A percentile compares a stretch with the other conserved stretches of the same genome.
phyloP scores from a whole-genome alignment of 1,140 invertebrate genomes.

The Scaptodrosophila lebanonensis region DNA sequence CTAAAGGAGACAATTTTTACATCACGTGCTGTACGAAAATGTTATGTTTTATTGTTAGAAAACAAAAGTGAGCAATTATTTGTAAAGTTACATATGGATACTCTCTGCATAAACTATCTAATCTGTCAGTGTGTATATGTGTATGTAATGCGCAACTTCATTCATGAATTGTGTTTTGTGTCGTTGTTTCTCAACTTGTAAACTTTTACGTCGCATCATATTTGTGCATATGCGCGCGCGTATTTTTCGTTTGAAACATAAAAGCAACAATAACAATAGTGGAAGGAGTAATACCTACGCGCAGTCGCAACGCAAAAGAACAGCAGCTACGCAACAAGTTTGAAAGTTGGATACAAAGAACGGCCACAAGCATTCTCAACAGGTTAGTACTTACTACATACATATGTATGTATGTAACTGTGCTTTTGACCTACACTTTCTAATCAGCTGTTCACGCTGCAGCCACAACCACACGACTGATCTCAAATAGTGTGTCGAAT shows the following conservation, averaged over 20 bases:
- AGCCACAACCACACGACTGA: too few relatives aligned
- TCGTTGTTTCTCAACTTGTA: slow-evolving; percentile 9
- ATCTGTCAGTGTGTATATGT: not conserved
- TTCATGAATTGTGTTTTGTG: slow-evolving; percentile 45
- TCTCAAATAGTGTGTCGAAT: too few relatives aligned
- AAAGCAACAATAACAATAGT: slow-evolving; percentile 2
- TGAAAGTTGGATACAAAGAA: not conserved
- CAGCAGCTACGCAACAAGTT: slow-evolving; percentile 9
- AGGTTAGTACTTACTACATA: too few relatives aligned
- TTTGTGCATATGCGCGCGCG: slow-evolving; percentile 17
- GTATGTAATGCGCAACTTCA: slow-evolving; percentile 25
- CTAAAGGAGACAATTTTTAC: too few relatives aligned
- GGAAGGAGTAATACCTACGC: slow-evolving; percentile 3
- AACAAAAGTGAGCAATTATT: not conserved
- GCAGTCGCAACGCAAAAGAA: slow-evolving; percentile 2
- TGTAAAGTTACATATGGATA: too few relatives aligned
- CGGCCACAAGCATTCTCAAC: too few relatives aligned
- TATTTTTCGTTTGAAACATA: slow-evolving; percentile 6
- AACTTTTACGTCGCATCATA: slow-evolving; percentile 9
- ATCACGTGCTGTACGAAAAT: too few relatives aligned
- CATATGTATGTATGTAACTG: too few relatives aligned
- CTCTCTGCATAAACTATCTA: too few relatives aligned
- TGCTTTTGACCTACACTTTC: too few relatives aligned
- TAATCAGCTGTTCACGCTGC: too few relatives aligned
- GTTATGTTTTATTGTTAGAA: too few relatives aligned